Evolutionary conservation across 2,888 invertebrate species (phyloP).

Genomic region (Dicyrtomina minuta): DNA sequence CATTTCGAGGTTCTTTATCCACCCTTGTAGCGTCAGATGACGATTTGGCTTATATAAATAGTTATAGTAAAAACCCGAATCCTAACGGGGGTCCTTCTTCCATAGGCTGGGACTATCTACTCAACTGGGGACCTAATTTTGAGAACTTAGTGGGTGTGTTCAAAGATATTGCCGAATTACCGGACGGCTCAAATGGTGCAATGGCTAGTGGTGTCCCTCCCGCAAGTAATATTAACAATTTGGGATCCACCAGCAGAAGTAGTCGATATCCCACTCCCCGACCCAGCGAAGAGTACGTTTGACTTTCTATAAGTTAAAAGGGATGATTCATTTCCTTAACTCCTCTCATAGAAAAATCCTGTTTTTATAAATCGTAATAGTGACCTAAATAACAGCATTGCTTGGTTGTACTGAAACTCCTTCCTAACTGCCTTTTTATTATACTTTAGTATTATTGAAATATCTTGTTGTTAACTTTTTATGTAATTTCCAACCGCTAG

Average conservation of each 20-base stretch:
- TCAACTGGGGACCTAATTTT: constrained; percentile 96
- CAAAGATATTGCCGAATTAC: constrained; percentile 92
- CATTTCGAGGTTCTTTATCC: constrained; percentile 89
- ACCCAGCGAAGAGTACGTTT: constrained; percentile 88
- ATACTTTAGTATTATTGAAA: constrained; percentile 12
- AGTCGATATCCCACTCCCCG: constrained; percentile 65
- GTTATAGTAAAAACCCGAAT: constrained; percentile 56
- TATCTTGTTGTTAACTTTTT: constrained; percentile 25
- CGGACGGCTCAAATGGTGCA: constrained; percentile 62
- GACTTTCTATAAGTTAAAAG: constrained; percentile 48
- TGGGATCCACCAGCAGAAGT: constrained; percentile 48
- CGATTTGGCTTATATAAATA: constrained; percentile 62
- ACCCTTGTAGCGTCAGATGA: constrained; percentile 92
- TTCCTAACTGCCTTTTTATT: constrained; percentile 5
- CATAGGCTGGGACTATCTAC: constrained; percentile 88
- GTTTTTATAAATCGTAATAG: not conserved
- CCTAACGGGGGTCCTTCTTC: constrained; percentile 67
- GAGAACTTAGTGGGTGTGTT: constrained; percentile 93
- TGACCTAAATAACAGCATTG: constrained; percentile 6
- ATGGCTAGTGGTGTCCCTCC: constrained; percentile 24
- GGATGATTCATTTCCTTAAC: not conserved
- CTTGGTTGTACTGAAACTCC: constrained; percentile 13
- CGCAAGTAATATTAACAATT: constrained; percentile 41
- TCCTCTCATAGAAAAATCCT: no score
- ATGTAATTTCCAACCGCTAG: not conserved